A percentile compares a stretch with the other conserved stretches of the same genome.
These are phyloP conservation scores for Meiosimyza platycephala DNA, from an alignment of 2,888 invertebrate species.

Conservation along the genomic window DNA sequence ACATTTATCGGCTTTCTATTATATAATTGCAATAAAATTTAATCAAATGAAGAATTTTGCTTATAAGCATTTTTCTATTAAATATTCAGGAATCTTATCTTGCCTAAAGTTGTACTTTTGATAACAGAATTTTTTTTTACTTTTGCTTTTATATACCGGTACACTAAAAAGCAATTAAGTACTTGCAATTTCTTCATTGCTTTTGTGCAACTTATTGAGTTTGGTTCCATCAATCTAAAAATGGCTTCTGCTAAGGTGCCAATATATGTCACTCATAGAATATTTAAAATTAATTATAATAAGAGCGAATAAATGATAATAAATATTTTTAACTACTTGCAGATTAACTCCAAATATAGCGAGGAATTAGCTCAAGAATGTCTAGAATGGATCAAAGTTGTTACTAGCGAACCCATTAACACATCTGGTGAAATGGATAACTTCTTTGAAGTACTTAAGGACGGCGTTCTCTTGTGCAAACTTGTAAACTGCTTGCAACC, in stretches of 20 bases:
- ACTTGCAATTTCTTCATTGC: conserved; percentile 14
- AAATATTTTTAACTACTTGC: conserved; percentile 63
- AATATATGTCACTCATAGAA: conserved; percentile 12
- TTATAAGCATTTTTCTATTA: background rate
- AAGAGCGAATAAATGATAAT: background rate
- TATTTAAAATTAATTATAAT: background rate
- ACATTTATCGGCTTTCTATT: too few species aligned
- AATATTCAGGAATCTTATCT: conserved; percentile 17
- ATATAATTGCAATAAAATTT: too few species aligned
- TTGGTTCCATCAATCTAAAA: background rate
- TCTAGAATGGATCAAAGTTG: conserved; percentile 89
- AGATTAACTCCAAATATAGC: conserved; percentile 99
- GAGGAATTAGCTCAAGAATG: conserved; percentile 92
- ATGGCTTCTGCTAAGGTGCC: too few species aligned
- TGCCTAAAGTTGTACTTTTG: background rate
- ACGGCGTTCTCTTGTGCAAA: conserved; percentile 91
- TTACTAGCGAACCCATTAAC: conserved; percentile 87
- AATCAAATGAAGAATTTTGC: background rate
- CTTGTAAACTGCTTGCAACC: conserved; percentile 88
- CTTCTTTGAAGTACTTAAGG: conserved; percentile 90
- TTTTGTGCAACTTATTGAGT: conserved; percentile 7
- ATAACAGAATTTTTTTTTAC: background rate
- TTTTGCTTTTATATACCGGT: background rate
- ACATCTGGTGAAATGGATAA: conserved; percentile 93
- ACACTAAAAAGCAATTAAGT: conserved; percentile 7